Evolutionary conservation across 2,797 vertebrate genomes (phyloP), one percentile per base, ranked within the genome.

Genomic region (Hoplostethus mediterraneus): DNA sequence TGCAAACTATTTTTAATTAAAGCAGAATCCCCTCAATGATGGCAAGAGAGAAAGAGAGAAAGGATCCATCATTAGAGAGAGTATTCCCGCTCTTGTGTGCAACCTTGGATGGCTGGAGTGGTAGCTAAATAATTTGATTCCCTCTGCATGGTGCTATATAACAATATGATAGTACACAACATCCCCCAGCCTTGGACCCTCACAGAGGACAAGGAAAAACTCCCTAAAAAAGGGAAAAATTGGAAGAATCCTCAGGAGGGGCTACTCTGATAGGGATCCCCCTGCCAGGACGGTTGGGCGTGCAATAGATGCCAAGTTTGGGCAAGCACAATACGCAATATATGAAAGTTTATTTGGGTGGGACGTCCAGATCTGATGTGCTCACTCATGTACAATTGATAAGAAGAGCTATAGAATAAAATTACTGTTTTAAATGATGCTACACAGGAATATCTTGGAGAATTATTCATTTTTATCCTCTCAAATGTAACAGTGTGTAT

Each of bases 1-100:
- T 47, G 13, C 71, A 58, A 57, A 68, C 31, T 72, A 79, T 28
- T 75, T 80, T 73, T 28, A 42, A 63, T 60, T 44, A 33, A 56
- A 59, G 71, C 56, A 58, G 30, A 6, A 60, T 47, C 21, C 47
- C 25, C 16, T 25, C 13, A 5, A 61, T 5, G n/a, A 17, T n/a
- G 3, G 17, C 17, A 1, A 17, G 17, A n/a, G 16, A 47, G 42
- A 31, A 11, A 47, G 36, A 45, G 21, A 40, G 3, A 28, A 42
- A 16, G 58, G 47, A 16, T 45, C 38, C n/a, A 10, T 3, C 14
- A 16, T 1, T 45, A 25, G 25, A 25, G 13, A 45, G 6, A 47
- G 25, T n/a, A 47, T 10, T 47, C 40, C 42, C 42, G 16, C 59
- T 47, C 47, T 28, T 2, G 25, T 49, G 59, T 28, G 42, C 6